Conservation (phyloP, 2,113 vertebrate species). For the Saguinus imperator region DNA sequence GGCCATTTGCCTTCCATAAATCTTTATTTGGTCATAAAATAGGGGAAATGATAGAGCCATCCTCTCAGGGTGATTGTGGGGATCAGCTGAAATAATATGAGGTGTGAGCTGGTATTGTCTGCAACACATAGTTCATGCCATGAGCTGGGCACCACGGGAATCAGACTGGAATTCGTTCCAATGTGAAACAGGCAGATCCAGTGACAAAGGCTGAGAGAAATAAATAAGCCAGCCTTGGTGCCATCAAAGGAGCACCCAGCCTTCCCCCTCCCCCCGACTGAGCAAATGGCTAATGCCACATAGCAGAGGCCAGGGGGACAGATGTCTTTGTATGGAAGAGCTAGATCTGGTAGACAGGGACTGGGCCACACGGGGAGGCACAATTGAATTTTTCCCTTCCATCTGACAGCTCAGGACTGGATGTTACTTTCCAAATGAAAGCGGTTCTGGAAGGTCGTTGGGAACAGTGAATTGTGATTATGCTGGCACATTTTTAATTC, state of each 20-base stretch:
- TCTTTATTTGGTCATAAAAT: not conserved
- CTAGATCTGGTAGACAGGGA: constrained; percentile 57
- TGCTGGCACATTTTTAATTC: constrained; percentile 84
- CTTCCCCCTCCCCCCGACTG: not conserved
- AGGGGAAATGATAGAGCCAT: not conserved
- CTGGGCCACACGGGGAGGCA: constrained; percentile 42
- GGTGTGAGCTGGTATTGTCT: not conserved
- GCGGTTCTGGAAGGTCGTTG: constrained; percentile 80
- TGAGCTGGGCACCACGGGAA: not conserved
- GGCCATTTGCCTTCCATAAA: not conserved
- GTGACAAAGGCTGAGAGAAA: not conserved
- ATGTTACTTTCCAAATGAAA: constrained; percentile 76
- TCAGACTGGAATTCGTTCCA: constrained; percentile 20
- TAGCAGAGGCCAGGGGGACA: constrained; percentile 42
- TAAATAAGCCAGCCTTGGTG: not conserved
- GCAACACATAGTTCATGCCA: no score
- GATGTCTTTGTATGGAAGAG: constrained; percentile 53
- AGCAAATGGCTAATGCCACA: constrained; percentile 4
- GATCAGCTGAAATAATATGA: not conserved
- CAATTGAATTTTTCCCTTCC: constrained; percentile 67
- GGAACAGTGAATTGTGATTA: constrained; percentile 79
- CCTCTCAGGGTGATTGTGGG: not conserved
- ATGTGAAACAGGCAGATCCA: not conserved
- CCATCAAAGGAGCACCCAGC: not conserved
- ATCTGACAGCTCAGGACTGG: constrained; percentile 69